A percentile compares a stretch with the other conserved stretches of the same genome.
Conservation (phyloP, 2,113 vertebrate genomes). For the Gavialis gangeticus region DNA sequence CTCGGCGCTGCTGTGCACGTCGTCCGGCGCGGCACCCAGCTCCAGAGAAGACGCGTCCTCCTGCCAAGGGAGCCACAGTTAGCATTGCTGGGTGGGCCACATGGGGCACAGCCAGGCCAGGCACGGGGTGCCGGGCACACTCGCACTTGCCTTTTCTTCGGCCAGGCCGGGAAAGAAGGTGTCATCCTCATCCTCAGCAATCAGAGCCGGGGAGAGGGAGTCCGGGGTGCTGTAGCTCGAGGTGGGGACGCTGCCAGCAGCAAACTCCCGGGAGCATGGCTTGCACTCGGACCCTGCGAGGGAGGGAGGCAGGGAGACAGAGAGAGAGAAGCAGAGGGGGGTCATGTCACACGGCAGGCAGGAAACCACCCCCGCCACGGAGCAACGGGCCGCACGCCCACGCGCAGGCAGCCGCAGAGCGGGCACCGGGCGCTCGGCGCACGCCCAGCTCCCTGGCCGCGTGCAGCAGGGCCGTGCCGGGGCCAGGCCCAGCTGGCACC, state of each 20-base stretch:
- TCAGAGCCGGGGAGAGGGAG: conserved; percentile 76
- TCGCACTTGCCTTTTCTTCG: conserved; percentile 82
- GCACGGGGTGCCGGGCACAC: too few species aligned
- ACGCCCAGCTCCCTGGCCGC: background rate
- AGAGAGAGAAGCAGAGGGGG: background rate
- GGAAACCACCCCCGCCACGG: background rate
- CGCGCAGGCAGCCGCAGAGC: too few species aligned
- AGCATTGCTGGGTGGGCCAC: background rate
- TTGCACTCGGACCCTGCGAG: conserved; percentile 87
- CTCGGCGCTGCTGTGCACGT: conserved; percentile 81
- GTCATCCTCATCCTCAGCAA: conserved; percentile 81
- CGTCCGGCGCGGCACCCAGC: conserved; percentile 73
- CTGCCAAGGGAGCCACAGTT: conserved; percentile 61
- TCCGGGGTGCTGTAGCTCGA: conserved; percentile 63
- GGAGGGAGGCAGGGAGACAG: background rate
- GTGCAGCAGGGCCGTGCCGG: background rate
- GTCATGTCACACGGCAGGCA: background rate
- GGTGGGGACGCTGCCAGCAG: conserved; percentile 21
- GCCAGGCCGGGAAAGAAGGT: conserved; percentile 74
- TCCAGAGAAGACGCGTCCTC: conserved; percentile 77
- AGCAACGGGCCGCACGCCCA: rapidly evolving
- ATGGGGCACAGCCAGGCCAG: too few species aligned
- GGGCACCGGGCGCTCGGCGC: background rate
- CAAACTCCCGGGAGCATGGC: conserved; percentile 72
- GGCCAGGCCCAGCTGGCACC: background rate